Evolutionary conservation across 2,888 invertebrate species (phyloP), one percentile per base, ranked within the genome.

Genomic region (Cataglyphis livida): DNA sequence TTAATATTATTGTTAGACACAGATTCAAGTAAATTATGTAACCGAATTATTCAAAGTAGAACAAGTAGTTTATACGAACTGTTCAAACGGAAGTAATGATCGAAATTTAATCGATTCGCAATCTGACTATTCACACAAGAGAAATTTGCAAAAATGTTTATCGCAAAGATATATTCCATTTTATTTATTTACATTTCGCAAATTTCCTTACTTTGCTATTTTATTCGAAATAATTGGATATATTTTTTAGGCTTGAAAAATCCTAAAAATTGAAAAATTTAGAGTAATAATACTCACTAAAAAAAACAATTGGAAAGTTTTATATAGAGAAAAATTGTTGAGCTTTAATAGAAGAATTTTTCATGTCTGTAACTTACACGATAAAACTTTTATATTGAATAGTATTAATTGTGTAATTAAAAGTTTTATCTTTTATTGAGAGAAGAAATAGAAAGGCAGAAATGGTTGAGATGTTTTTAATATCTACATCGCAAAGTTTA

Each of bases 81-180:
- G n/a, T 65, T 65, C 21, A 10, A 66, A 66, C 25, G 25, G 61
- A 18, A 66, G 18, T 25, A 44, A 44, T 18, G 25, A 66, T 66
- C 18, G 25, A 66, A 25, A 15, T 25, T 44, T 18, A 9, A 25
- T 25, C 25, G 18, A 65, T 41, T 41, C 15, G 65, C 18, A 25
- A 18, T 9, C 4, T 4, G 32, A 61, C 28, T 59, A 15, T 25
- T 25, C 10, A 15, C 18, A 5, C 18, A 25, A 64, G 15, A 5
- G 21, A 9, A 65, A 65, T 65, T 44, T 41, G 15, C 5, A 66
- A 44, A 25, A 25, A 44, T 65, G 28, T 59, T 59, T 7, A 65
- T 3, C 2, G 35, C 3, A 65, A 65, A 65, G 25, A 28, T 59
- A 10, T n/a, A 15, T 38, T 35, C 35, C 25, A 28, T 65, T 65